Conservation (phyloP, 2,113 vertebrate genomes). For the Panthera tigris region DNA sequence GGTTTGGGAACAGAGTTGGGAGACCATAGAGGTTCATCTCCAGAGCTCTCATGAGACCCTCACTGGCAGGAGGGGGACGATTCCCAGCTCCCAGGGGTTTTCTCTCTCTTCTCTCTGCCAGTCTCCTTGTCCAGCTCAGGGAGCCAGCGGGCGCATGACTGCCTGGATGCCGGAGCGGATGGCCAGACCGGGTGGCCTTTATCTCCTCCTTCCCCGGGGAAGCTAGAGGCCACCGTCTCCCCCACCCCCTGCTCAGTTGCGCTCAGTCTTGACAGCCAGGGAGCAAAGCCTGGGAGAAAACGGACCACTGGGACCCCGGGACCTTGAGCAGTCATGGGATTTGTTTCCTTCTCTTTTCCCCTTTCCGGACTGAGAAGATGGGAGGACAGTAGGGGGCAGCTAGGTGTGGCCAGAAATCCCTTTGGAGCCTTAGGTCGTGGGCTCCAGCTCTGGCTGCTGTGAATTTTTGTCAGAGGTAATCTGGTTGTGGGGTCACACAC, state of each 20-base stretch:
- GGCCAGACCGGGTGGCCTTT: background rate
- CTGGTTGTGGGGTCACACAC: background rate
- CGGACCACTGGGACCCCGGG: background rate
- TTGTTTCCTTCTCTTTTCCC: background rate
- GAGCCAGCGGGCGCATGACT: background rate
- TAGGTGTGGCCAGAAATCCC: background rate
- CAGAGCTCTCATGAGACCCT: background rate
- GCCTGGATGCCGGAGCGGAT: background rate
- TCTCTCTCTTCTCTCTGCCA: constrained; percentile 29
- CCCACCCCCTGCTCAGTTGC: background rate
- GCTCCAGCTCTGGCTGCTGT: background rate
- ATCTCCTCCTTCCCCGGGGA: background rate
- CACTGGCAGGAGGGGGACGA: background rate
- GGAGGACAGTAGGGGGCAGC: background rate
- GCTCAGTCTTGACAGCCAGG: background rate
- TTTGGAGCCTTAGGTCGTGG: background rate
- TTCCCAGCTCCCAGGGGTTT: constrained; percentile 13
- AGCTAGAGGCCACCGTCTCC: background rate
- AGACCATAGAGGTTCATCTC: background rate
- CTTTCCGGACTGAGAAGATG: background rate
- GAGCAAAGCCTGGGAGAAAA: background rate
- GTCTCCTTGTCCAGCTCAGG: background rate
- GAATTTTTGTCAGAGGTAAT: background rate
- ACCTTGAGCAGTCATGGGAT: background rate
- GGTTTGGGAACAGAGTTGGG: background rate